A percentile compares a stretch with the other conserved stretches of the same genome.
Evolutionary conservation across 2,888 invertebrate species (phyloP).

Genomic region (Meiosimyza decipiens): DNA sequence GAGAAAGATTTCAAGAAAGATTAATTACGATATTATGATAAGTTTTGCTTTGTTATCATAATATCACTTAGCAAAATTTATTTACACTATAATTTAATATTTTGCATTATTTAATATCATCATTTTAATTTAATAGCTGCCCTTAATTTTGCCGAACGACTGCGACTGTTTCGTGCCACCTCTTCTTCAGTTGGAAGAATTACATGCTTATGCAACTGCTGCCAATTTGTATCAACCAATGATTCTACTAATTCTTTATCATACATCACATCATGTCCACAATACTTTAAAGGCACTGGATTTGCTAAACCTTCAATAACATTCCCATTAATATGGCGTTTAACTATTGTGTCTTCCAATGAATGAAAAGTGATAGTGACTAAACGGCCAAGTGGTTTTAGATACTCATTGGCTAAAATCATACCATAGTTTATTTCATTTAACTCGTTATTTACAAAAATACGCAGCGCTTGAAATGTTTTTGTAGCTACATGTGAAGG

Average conservation of each 20-base stretch:
- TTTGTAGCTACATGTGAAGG: constrained; percentile 88
- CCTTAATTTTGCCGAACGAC: constrained; percentile 89
- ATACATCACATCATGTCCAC: constrained; percentile 72
- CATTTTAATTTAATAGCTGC: constrained; percentile 78
- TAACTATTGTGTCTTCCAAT: constrained; percentile 92
- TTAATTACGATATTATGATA: neutral
- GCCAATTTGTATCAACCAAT: constrained; percentile 78
- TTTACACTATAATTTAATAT: neutral
- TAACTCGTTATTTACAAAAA: constrained; percentile 95
- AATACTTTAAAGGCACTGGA: constrained; percentile 78
- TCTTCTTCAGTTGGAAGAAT: constrained; percentile 79
- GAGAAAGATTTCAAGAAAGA: neutral
- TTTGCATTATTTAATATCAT: constrained; percentile 5
- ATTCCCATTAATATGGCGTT: constrained; percentile 86
- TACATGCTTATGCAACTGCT: constrained; percentile 83
- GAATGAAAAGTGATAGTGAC: constrained; percentile 92
- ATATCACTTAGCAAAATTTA: constrained; percentile 14
- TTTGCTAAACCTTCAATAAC: constrained; percentile 78
- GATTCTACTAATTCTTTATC: constrained; percentile 72
- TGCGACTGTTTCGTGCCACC: constrained; percentile 81
- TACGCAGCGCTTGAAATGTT: constrained; percentile 91
- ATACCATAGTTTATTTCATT: constrained; percentile 94
- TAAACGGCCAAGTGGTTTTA: constrained; percentile 82
- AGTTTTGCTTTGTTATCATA: constrained; percentile 15
- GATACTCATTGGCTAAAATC: constrained; percentile 78